A percentile compares a stretch with the other conserved stretches of the same genome.
Conservation (phyloP, 2,113 vertebrate genomes). For the Odocoileus hemionus region DNA sequence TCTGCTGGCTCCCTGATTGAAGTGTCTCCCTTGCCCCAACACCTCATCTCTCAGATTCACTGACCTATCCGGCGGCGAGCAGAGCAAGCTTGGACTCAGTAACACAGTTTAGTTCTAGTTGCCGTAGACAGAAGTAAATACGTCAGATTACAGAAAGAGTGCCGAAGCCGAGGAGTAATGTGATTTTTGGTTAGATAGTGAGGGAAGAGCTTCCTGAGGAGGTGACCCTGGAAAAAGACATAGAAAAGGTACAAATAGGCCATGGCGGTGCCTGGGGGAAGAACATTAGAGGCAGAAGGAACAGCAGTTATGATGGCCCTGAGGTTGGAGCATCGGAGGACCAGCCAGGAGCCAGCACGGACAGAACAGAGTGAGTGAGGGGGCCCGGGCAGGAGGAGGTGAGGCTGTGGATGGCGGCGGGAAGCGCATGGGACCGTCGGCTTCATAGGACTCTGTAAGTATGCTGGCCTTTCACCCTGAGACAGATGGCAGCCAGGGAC, state of each 20-base stretch:
- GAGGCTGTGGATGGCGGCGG: not conserved
- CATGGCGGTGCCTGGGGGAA: not conserved
- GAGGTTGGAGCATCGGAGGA: not conserved
- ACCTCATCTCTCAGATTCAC: no score
- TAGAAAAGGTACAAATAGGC: not conserved
- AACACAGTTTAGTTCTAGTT: not conserved
- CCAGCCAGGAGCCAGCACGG: rapidly evolving
- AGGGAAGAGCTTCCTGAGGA: not conserved
- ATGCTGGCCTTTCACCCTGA: not conserved
- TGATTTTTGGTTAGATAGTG: not conserved
- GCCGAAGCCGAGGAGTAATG: not conserved
- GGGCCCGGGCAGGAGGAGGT: not conserved
- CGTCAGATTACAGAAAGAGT: no score
- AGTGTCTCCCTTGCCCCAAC: no score
- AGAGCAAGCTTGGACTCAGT: no score
- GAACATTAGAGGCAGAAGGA: not conserved
- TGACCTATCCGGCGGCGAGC: no score
- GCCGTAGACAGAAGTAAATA: not conserved
- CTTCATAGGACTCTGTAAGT: no score
- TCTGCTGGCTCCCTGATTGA: no score
- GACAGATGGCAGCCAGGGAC: not conserved
- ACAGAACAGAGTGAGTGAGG: not conserved
- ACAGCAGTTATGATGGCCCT: no score
- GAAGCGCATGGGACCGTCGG: rapidly evolving
- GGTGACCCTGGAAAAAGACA: not conserved